Percentiles rank a stretch among this genome's conserved stretches.
Evolutionary conservation across 1,140 invertebrate species (phyloP).

Genomic region (Platyura marginata): DNA sequence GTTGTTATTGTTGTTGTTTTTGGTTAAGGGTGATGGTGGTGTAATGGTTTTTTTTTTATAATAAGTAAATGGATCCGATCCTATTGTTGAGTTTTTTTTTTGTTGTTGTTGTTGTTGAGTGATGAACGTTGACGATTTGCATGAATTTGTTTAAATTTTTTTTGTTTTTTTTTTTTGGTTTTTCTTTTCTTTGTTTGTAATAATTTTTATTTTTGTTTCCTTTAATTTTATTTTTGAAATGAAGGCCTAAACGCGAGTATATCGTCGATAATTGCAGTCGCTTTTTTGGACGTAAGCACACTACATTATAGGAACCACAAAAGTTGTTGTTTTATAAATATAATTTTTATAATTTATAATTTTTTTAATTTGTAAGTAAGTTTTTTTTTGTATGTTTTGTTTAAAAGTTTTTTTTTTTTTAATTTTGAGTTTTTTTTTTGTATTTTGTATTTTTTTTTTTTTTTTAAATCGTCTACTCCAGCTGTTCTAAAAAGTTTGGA

Average conservation of each 20-base stretch:
- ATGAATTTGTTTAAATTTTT: neutral
- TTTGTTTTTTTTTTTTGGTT: neutral
- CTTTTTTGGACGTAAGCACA: conserved; percentile 27
- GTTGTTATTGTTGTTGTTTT: too few species aligned
- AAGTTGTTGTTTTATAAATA: conserved; percentile 5
- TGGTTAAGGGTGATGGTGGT: too few species aligned
- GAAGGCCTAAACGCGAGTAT: conserved; percentile 35
- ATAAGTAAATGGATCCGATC: neutral
- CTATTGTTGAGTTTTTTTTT: neutral
- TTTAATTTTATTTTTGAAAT: conserved; percentile 26
- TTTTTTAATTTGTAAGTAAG: conserved; percentile 5
- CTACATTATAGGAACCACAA: conserved; percentile 4
- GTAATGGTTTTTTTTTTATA: too few species aligned
- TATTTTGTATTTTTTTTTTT: conserved; percentile 3
- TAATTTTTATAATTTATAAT: conserved; percentile 4
- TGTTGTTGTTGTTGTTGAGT: neutral
- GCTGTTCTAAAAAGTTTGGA: conserved; percentile 95
- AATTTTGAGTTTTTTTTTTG: conserved; percentile 1
- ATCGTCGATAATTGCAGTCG: conserved; percentile 22
- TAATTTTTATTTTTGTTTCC: conserved; percentile 1
- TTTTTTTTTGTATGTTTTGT: neutral
- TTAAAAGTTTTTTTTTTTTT: conserved; percentile 1
- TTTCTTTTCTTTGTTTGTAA: neutral
- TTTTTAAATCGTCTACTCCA: conserved; percentile 49
- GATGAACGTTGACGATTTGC: neutral